Evolutionary conservation across 2,113 vertebrate species (phyloP).

Genomic region (Entosphenus tridentatus): DNA sequence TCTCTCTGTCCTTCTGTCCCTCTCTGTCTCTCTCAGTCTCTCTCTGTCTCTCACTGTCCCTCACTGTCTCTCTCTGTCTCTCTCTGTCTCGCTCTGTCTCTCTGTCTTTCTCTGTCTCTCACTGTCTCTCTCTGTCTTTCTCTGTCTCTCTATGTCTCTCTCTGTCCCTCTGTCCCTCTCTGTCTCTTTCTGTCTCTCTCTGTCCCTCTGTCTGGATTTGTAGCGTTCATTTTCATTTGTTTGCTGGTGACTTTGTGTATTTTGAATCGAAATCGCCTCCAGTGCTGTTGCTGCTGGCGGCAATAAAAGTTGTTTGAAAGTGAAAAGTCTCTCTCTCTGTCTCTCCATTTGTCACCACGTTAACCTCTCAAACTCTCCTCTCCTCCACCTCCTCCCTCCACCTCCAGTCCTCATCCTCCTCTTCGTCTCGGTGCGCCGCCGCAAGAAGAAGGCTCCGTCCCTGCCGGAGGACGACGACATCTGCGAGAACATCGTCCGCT

Average conservation of each 20-base stretch:
- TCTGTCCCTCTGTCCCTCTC: too few species aligned
- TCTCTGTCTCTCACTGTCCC: conserved; percentile 10
- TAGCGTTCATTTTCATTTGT: too few species aligned
- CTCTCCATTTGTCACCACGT: background rate
- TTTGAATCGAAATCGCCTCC: too few species aligned
- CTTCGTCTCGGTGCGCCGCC: conserved; percentile 41
- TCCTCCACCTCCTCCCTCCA: conserved; percentile 17
- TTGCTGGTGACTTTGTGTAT: too few species aligned
- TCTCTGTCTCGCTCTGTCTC: conserved; percentile 14
- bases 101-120: background rate
- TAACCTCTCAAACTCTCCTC: background rate
- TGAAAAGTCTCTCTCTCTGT: background rate
- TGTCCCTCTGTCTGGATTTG: background rate
- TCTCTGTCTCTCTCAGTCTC: too few species aligned
- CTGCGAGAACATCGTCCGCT: conserved; percentile 65
- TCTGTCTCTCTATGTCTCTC: too few species aligned
- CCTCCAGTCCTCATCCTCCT: conserved; percentile 24
- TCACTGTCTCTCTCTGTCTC: conserved; percentile 15
- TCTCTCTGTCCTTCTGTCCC: too few species aligned
- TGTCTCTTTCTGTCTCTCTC: background rate
- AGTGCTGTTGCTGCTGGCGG: too few species aligned
- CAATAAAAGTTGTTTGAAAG: too few species aligned
- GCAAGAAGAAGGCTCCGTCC: conserved; percentile 47
- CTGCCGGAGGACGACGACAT: conserved; percentile 59
- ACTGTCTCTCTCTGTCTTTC: too few species aligned